Conservation (phyloP, 2,113 vertebrate genomes). For the Malurus cyaneus region DNA sequence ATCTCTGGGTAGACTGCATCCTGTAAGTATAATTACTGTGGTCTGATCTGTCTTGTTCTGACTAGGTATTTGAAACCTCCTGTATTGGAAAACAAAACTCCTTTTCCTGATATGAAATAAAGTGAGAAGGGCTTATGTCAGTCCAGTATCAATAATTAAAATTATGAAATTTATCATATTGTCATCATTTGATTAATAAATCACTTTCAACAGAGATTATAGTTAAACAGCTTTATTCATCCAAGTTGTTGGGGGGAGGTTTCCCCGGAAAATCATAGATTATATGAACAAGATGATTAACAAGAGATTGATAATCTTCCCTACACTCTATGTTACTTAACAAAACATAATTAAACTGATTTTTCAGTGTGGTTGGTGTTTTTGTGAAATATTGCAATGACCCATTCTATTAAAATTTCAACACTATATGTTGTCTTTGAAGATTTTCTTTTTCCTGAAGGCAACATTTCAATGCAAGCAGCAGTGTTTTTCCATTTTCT, state of each 20-base stretch:
- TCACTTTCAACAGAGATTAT: neutral
- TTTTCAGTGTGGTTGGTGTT: neutral
- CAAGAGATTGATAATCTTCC: neutral
- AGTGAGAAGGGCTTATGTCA: neutral
- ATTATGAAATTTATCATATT: neutral
- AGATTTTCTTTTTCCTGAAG: neutral
- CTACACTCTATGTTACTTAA: neutral
- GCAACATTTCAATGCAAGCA: neutral
- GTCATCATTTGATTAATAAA: neutral
- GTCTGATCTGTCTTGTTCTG: neutral
- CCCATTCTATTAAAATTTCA: neutral
- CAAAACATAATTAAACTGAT: neutral
- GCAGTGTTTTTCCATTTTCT: rapidly evolving
- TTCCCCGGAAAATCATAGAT: neutral
- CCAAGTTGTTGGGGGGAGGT: neutral
- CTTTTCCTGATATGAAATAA: neutral
- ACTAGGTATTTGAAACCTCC: neutral
- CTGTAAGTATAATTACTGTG: neutral
- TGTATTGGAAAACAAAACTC: neutral
- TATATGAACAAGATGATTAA: neutral
- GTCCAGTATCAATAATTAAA: neutral
- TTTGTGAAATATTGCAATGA: neutral
- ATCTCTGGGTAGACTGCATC: neutral
- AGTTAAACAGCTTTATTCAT: neutral
- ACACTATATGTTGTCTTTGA: neutral